Base-by-base conservation (phyloP, 2,888 invertebrate species). In the Campoplex capitator region DNA sequence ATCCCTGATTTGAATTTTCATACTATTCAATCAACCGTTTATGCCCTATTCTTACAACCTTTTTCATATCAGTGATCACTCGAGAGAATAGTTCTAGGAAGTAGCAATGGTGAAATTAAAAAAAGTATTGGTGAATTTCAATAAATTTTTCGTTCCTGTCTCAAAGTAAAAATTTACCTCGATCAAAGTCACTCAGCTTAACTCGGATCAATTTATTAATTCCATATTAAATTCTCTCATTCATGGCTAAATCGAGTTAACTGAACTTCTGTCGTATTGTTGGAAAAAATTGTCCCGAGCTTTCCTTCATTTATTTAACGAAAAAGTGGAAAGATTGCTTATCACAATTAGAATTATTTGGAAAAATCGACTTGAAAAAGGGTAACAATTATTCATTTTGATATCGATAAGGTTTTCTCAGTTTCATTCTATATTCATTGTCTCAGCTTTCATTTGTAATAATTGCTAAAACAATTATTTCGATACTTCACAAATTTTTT, bases 1-100 rank as follows among this genome's bases (percentile, higher is more conserved):
- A 62, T 62, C 28, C 62, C 62, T 62, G 62, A 62, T 62, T 62
- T 62, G 62, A 62, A 62, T 32, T 62, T 62, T 32, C 62, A 32
- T 16, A 32, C 32, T 62, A 13, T 45, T 62, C 16, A 62, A 6
- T 32, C 62, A 32, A 32, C 32, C 16, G 62, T 62, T 62, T 62
- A 62, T 28, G 62, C 32, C 32, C 62, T 62, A 32, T 62, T 62
- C 32, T 62, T 62, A 62, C 62, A 62, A 62, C 62, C 62, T 32
- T 62, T 62, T 16, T 32, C 62, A 32, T 32, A 32, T 62, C 32
- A 62, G 32, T 32, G 32, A 62, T 32, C 11, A 62, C 32, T 32
- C 62, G 62, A 62, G 16, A 62, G 32, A 62, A 62, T 62, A 32
- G 62, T 16, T 32, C 32, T 13, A 58, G 28, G 62, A 62, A 13